These are phyloP conservation scores for Steinernema scapterisci DNA, from an alignment of 2,888 invertebrate species.

Conservation along the genomic window DNA sequence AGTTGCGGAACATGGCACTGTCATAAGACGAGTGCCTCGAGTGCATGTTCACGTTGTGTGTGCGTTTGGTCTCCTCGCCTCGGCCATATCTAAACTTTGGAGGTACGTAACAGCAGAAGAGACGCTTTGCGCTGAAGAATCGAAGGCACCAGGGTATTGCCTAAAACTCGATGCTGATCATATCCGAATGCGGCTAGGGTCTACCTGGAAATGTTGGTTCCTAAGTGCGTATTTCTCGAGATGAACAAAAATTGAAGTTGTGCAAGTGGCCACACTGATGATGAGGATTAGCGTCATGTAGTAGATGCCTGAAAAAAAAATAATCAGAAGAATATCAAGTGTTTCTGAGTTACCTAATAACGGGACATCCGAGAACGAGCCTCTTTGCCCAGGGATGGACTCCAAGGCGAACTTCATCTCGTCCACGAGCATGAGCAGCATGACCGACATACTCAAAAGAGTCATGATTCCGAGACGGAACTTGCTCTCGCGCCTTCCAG, in stretches of 20 bases:
- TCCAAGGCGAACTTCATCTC: conserved; percentile 69
- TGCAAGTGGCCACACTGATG: conserved; percentile 63
- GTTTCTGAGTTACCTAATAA: conserved; percentile 68
- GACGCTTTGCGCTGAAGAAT: conserved; percentile 61
- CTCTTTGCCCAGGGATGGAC: conserved; percentile 64
- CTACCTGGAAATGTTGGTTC: conserved; percentile 60
- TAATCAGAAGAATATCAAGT: conserved; percentile 13
- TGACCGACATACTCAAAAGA: conserved; percentile 70
- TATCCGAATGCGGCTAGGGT: background rate
- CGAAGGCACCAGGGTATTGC: conserved; percentile 59
- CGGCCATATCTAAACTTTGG: conserved; percentile 54
- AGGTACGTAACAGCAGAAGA: conserved; percentile 65
- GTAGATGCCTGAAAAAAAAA: conserved; percentile 58
- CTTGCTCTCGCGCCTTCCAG: conserved; percentile 66
- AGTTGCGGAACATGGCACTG: conserved; percentile 50
- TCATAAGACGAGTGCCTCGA: conserved; percentile 59
- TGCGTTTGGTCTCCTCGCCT: conserved; percentile 49
- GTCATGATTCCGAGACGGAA: conserved; percentile 71
- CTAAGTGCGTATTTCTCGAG: conserved; percentile 63
- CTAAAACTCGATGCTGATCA: conserved; percentile 47
- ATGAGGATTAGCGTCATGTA: conserved; percentile 65
- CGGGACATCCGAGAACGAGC: conserved; percentile 70
- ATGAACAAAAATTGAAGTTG: conserved; percentile 62
- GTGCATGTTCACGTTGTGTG: conserved; percentile 55
- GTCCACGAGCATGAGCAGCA: conserved; percentile 71